Evolutionary conservation across 1,140 invertebrate species (phyloP).

Genomic region (Himalopsyche phryganea): DNA sequence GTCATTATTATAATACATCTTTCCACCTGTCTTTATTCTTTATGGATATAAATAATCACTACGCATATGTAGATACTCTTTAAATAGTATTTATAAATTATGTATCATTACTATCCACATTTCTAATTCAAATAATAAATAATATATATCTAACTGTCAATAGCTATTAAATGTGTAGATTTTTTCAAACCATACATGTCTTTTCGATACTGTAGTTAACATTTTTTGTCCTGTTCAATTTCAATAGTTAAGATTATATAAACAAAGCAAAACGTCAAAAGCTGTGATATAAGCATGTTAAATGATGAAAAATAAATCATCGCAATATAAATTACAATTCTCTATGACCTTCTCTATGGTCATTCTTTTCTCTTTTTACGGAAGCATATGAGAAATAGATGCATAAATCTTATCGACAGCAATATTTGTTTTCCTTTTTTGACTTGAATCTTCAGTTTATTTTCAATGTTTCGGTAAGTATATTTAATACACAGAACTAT

Average conservation of each 20-base stretch:
- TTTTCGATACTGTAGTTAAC: conserved; percentile 26
- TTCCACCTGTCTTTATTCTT: no score
- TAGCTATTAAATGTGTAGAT: no score
- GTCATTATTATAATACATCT: no score
- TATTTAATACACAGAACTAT: not conserved
- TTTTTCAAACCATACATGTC: conserved; percentile 3
- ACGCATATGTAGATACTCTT: not conserved
- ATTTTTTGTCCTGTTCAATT: conserved; percentile 32
- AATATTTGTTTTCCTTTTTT: no score
- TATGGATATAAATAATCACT: no score
- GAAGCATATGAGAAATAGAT: not conserved
- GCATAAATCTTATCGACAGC: no score
- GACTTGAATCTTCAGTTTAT: not conserved
- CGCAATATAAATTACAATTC: not conserved
- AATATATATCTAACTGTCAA: no score
- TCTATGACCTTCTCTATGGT: not conserved
- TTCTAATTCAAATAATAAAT: no score
- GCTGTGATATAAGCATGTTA: conserved; percentile 34
- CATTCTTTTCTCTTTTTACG: no score
- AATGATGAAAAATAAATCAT: conserved; percentile 21
- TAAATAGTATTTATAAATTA: conserved; percentile 1
- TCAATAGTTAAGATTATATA: conserved; percentile 33
- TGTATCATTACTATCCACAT: no score
- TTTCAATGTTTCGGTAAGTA: not conserved
- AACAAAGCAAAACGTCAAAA: conserved; percentile 33